Evolutionary conservation across 2,797 vertebrate genomes (phyloP).

Genomic region (Manis crassicaudata): DNA sequence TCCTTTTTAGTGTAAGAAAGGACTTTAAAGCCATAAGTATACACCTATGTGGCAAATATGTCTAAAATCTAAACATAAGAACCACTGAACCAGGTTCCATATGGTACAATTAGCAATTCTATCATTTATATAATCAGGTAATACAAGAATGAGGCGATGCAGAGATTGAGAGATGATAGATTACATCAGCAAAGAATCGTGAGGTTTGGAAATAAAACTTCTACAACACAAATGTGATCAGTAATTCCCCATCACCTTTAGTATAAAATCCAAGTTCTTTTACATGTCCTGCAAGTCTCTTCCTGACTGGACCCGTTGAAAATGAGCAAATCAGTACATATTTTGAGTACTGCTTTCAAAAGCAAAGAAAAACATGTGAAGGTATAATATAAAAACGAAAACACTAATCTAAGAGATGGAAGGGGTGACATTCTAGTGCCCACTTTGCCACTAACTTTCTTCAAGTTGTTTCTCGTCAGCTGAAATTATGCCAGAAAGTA

Average conservation of each 20-base stretch:
- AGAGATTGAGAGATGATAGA: not conserved
- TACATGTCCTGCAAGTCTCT: not conserved
- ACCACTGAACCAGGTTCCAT: not conserved
- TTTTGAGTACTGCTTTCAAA: conserved; percentile 13
- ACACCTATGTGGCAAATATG: conserved; percentile 56
- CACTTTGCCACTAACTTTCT: not conserved
- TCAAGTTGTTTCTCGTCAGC: not conserved
- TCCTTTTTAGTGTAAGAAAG: conserved; percentile 69
- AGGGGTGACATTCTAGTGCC: not conserved
- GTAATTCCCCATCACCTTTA: not conserved
- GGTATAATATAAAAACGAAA: not conserved
- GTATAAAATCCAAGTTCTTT: not conserved
- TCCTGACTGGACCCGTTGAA: not conserved
- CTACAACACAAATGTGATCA: not conserved
- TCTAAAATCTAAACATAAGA: conserved; percentile 50
- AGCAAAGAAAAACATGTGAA: not conserved
- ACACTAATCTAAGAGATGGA: not conserved
- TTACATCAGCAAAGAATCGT: not conserved
- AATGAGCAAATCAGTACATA: not conserved
- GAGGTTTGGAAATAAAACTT: not conserved
- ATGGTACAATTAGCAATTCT: not conserved
- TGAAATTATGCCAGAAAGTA: not conserved
- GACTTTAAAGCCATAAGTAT: conserved; percentile 62
- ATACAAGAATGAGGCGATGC: not conserved
- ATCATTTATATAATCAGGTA: conserved; percentile 7